phyloP scores from a whole-genome alignment of 1,140 invertebrate genomes.

The Apolygus lucorum region DNA sequence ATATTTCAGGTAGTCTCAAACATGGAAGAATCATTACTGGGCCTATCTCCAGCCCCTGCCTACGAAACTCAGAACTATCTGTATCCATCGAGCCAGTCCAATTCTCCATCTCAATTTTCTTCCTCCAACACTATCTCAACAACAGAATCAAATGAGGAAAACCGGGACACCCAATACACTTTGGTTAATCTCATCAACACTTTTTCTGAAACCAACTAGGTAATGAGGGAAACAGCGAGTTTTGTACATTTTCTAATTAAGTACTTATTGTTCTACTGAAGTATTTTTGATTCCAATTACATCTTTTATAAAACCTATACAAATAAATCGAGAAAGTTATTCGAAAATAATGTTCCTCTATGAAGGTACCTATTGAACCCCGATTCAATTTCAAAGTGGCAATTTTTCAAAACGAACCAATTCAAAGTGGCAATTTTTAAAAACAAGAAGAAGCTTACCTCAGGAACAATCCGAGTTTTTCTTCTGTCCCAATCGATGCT shows the following conservation, averaged over 20 bases:
- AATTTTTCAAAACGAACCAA: slow-evolving; percentile 1
- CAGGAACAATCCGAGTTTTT: slow-evolving; percentile 1
- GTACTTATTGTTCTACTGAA: slow-evolving; percentile 1
- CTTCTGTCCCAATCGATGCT: neutral
- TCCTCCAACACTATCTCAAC: neutral
- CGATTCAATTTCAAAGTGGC: slow-evolving; percentile 1
- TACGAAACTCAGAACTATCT: slow-evolving; percentile 1
- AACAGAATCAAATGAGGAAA: neutral
- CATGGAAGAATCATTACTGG: slow-evolving; percentile 11
- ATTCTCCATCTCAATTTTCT: neutral
- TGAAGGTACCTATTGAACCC: neutral
- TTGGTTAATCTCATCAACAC: neutral
- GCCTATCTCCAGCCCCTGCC: neutral
- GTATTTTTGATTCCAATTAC: neutral
- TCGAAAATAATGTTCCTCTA: slow-evolving; percentile 1
- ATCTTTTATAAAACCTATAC: neutral
- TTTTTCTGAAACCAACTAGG: slow-evolving; percentile 1
- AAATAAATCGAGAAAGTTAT: slow-evolving; percentile 2
- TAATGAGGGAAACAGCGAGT: neutral
- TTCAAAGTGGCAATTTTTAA: slow-evolving; percentile 1
- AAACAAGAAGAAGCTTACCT: slow-evolving; percentile 1
- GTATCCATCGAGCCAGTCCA: neutral
- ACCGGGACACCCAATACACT: neutral
- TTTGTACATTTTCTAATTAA: slow-evolving; percentile 2
- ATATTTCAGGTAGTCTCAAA: slow-evolving; percentile 17